Conservation (phyloP, 2,113 vertebrate genomes). For the Oncorhynchus mykiss region DNA sequence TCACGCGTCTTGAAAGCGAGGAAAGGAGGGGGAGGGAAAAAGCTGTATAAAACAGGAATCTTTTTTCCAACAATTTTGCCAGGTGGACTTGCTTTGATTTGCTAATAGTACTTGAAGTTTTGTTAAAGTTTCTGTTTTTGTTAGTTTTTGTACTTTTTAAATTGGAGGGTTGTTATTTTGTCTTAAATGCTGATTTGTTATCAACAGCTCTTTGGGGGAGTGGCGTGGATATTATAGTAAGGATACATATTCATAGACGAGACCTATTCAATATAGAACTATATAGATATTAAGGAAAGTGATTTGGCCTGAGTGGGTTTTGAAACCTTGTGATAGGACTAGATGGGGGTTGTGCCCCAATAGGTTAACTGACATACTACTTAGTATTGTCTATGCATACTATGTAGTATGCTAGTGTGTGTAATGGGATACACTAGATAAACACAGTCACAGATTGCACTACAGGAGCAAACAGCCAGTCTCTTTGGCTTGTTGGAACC, state of each 20-base stretch:
- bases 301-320: constrained; percentile 40
- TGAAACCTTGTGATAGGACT: constrained; percentile 64
- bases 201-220: constrained; percentile 43
- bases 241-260: constrained; percentile 52
- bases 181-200: constrained; percentile 31
- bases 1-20: too few species aligned
- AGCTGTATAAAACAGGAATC: constrained; percentile 31
- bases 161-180: constrained; percentile 53
- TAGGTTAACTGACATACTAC: constrained; percentile 21
- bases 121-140: constrained; percentile 84
- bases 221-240: constrained; percentile 4
- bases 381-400: background rate
- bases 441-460: constrained; percentile 54
- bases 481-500: constrained; percentile 33
- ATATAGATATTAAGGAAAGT: constrained; percentile 31
- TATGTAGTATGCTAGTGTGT: background rate
- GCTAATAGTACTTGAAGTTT: constrained; percentile 97
- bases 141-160: background rate
- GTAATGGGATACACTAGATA: background rate
- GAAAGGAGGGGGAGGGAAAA: background rate
- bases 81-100: constrained; percentile 81
- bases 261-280: constrained; percentile 39
- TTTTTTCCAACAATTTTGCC: constrained; percentile 78
- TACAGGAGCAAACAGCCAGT: constrained; percentile 49
- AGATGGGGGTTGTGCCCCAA: background rate